Percentiles rank a stretch among this genome's conserved stretches.
phyloP scores from a whole-genome alignment of 2,113 vertebrate species.

The Puntigrus tetrazona region DNA sequence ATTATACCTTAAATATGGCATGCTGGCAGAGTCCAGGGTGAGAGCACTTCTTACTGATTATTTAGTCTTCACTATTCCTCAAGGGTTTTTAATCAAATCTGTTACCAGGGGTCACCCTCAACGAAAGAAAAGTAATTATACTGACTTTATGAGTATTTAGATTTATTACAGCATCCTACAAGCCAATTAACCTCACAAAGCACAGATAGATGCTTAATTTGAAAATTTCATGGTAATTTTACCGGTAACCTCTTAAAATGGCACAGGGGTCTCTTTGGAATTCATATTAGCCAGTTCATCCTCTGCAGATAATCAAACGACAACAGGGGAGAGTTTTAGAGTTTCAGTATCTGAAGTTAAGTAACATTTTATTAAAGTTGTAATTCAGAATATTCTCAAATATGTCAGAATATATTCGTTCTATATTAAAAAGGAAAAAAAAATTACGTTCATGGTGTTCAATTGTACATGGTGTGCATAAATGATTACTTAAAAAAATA shows the following conservation, averaged over 20 bases:
- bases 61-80: neutral
- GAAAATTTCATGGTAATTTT: neutral
- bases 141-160: constrained; percentile 18
- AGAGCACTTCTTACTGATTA: constrained; percentile 19
- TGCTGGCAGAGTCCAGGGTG: neutral
- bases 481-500: too few species aligned
- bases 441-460: neutral
- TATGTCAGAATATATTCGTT: neutral
- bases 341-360: neutral
- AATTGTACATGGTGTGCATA: neutral
- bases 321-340: neutral
- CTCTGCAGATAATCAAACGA: neutral
- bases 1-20: constrained; percentile 14
- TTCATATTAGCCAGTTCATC: neutral
- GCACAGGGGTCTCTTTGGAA: neutral
- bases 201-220: neutral
- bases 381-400: neutral
- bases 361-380: neutral
- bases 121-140: constrained; percentile 11
- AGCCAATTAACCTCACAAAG: constrained; percentile 26
- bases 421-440: neutral
- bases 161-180: constrained; percentile 23
- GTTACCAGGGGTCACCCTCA: constrained; percentile 1
- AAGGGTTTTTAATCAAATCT: constrained; percentile 26
- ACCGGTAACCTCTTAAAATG: neutral